phyloP scores from a whole-genome alignment of 2,113 vertebrate species.

The Lepus timidus region DNA sequence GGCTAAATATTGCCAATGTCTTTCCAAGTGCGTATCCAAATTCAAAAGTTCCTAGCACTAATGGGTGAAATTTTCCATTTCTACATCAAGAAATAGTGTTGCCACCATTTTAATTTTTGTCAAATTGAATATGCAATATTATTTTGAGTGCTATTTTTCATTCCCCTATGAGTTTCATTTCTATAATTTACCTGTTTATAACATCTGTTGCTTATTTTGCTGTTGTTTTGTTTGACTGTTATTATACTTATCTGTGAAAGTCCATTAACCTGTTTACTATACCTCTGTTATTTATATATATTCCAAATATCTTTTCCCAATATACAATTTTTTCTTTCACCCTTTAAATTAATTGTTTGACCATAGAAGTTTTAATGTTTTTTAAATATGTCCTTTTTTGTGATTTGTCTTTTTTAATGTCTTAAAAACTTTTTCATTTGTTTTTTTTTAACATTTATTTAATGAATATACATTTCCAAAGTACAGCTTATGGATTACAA shows the following conservation, averaged over 20 bases:
- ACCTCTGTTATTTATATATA: not conserved
- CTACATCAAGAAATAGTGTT: not conserved
- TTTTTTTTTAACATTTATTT: no score
- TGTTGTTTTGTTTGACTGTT: not conserved
- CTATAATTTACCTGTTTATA: not conserved
- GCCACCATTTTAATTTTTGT: conserved; percentile 1
- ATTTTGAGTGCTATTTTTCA: not conserved
- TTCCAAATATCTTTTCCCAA: not conserved
- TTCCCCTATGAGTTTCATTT: not conserved
- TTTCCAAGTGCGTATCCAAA: not conserved
- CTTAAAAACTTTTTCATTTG: not conserved
- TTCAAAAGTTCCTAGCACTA: not conserved
- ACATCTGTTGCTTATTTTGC: not conserved
- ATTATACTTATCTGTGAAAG: not conserved
- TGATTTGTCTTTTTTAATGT: not conserved
- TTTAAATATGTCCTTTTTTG: not conserved
- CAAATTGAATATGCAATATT: not conserved
- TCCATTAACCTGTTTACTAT: not conserved
- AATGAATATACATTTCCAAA: no score
- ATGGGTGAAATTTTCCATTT: not conserved
- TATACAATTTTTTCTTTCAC: not conserved
- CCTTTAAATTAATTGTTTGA: not conserved
- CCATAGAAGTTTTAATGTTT: not conserved
- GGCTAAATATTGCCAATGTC: not conserved
- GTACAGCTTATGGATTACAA: no score